phyloP scores from a whole-genome alignment of 1,140 invertebrate species.

The Halictus rubicundus region DNA sequence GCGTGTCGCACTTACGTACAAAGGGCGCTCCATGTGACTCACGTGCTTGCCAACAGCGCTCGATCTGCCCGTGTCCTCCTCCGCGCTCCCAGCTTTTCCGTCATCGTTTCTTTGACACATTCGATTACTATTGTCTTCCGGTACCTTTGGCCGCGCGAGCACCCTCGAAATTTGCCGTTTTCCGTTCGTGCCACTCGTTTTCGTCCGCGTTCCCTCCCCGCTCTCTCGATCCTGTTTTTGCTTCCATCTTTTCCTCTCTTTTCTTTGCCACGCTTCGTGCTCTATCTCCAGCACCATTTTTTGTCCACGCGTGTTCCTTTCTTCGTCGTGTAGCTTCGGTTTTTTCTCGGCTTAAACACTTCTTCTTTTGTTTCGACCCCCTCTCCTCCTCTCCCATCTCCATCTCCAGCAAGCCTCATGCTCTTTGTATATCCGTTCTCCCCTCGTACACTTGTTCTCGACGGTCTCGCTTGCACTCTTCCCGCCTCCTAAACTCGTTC shows the following conservation, averaged over 20 bases:
- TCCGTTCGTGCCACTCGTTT: too few species aligned
- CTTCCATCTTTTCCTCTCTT: neutral
- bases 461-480: neutral
- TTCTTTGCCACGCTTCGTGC: neutral
- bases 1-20: slow-evolving; percentile 70
- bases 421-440: slow-evolving; percentile 19
- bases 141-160: too few species aligned
- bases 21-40: slow-evolving; percentile 75
- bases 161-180: slow-evolving; percentile 7
- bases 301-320: neutral
- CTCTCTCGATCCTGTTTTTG: neutral
- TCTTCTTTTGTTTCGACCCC: neutral
- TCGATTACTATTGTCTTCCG: slow-evolving; percentile 19
- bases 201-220: neutral
- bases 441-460: neutral
- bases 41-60: slow-evolving; percentile 66
- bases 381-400: neutral
- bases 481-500: neutral
- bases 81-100: slow-evolving; percentile 4
- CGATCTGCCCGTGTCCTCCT: slow-evolving; percentile 23
- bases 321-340: neutral
- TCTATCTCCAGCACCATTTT: neutral
- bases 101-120: slow-evolving; percentile 16
- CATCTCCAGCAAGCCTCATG: neutral
- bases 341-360: neutral